A percentile compares a stretch with the other conserved stretches of the same genome.
phyloP scores from a whole-genome alignment of 2,888 invertebrate genomes.

The Eupithecia abbreviata region DNA sequence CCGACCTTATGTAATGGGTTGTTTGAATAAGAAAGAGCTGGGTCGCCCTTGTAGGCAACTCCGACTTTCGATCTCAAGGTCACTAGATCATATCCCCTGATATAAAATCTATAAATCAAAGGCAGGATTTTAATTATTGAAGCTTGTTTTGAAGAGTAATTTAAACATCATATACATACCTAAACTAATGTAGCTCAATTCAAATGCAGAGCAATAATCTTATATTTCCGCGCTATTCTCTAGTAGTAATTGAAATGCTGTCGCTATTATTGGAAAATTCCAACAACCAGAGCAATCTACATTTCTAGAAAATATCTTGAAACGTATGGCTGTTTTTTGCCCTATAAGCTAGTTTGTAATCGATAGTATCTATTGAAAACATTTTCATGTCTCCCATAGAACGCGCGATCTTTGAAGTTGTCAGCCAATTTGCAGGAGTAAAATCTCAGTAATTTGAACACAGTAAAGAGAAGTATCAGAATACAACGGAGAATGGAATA shows the following conservation, averaged over 20 bases:
- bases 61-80: background rate
- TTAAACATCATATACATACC: background rate
- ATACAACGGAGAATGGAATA: background rate
- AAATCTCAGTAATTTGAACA: constrained; percentile 1
- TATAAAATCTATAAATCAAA: background rate
- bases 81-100: background rate
- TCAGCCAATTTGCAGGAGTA: background rate
- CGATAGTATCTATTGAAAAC: background rate
- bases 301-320: background rate
- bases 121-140: background rate
- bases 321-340: background rate
- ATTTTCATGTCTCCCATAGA: background rate
- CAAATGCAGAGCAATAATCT: background rate
- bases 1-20: constrained; percentile 25
- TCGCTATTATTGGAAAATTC: too few species aligned
- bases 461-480: background rate
- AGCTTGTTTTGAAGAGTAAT: background rate
- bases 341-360: background rate
- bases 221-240: background rate
- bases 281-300: background rate
- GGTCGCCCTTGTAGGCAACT: background rate
- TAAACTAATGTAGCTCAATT: too few species aligned
- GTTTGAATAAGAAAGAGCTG: constrained; percentile 23
- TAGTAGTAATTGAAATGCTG: too few species aligned
- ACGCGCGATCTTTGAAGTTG: background rate